Evolutionary conservation across 2,888 invertebrate species (phyloP).

Genomic region (Pseudanteris insignis): DNA sequence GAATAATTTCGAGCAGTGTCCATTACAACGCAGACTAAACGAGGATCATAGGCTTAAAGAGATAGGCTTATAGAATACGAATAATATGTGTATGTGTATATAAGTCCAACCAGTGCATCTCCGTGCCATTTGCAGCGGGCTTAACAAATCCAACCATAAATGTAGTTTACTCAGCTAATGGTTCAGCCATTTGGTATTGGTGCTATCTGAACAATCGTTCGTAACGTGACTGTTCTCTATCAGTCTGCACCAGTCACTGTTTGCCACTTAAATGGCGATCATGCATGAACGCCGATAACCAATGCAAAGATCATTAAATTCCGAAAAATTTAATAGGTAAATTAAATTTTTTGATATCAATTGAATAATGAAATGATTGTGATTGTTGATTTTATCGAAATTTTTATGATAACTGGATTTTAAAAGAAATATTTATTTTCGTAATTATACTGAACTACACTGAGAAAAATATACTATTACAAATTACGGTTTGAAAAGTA

Average conservation of each 20-base stretch:
- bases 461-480: no score
- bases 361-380: no score
- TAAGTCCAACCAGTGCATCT: slow-evolving; percentile 20
- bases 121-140: slow-evolving; percentile 30
- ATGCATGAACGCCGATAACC: slow-evolving; percentile 33
- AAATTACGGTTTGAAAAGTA: no score
- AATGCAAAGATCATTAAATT: slow-evolving; percentile 21
- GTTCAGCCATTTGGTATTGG: slow-evolving; percentile 22
- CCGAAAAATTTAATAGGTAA: not conserved
- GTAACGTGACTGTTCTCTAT: slow-evolving; percentile 38
- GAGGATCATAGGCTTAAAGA: slow-evolving; percentile 9
- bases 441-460: no score
- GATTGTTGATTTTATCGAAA: no score
- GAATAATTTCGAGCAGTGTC: no score
- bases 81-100: slow-evolving; percentile 9
- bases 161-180: slow-evolving; percentile 36
- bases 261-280: slow-evolving; percentile 31
- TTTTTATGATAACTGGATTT: no score
- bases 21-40: slow-evolving; percentile 11
- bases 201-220: slow-evolving; percentile 36
- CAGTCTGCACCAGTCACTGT: slow-evolving; percentile 32
- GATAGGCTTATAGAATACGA: not conserved
- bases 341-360: not conserved
- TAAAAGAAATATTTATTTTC: no score
- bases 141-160: slow-evolving; percentile 35